Evolutionary conservation across 2,113 vertebrate species (phyloP).

Genomic region (Orientallactaga bullata): DNA sequence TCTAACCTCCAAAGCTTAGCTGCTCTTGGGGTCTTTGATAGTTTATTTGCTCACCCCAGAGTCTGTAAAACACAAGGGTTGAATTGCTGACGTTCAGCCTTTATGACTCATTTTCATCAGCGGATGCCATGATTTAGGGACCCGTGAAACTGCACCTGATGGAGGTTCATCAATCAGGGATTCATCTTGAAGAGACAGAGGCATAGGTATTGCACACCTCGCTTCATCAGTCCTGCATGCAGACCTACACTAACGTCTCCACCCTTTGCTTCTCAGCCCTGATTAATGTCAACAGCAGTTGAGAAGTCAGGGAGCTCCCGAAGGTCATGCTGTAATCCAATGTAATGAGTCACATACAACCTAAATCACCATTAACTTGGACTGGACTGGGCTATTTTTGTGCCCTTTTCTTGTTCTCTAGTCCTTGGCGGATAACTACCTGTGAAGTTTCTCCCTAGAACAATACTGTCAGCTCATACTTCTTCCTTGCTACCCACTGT

Average conservation of each 20-base stretch:
- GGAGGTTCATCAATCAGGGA: neutral
- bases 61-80: neutral
- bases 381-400: neutral
- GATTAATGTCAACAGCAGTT: neutral
- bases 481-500: neutral
- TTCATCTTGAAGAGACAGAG: conserved; percentile 6
- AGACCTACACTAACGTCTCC: neutral
- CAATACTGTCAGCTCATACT: neutral
- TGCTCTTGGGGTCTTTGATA: neutral
- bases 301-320: neutral
- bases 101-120: neutral
- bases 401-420: neutral
- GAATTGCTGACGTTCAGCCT: neutral
- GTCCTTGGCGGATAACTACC: neutral
- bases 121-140: neutral
- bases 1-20: neutral
- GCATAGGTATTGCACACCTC: neutral
- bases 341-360: neutral
- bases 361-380: neutral
- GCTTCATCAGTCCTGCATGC: neutral
- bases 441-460: neutral
- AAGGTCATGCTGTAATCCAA: neutral
- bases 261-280: neutral
- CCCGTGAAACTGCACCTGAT: neutral
- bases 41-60: neutral